Evolutionary conservation across 2,888 invertebrate species (phyloP).

Genomic region (Melieria picta): DNA sequence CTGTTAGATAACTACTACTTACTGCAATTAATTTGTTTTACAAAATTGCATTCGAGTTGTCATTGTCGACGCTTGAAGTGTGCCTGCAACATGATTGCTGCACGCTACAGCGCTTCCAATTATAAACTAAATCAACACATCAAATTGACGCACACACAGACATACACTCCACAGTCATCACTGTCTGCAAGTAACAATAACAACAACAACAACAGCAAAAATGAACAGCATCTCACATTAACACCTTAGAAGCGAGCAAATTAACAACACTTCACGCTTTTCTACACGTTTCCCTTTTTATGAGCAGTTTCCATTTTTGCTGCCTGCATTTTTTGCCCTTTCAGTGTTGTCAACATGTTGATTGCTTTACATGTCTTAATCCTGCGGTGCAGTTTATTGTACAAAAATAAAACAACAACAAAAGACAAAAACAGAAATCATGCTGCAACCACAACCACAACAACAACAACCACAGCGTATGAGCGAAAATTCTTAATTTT

Average conservation of each 20-base stretch:
- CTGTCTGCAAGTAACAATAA: background rate
- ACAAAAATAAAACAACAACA: background rate
- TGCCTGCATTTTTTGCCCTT: constrained; percentile 11
- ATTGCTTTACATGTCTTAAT: constrained; percentile 40
- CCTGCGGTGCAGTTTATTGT: constrained; percentile 15
- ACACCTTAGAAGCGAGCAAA: constrained; percentile 32
- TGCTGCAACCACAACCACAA: no score
- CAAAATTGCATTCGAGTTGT: no score
- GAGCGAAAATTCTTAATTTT: no score
- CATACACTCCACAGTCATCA: no score
- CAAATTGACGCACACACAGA: no score
- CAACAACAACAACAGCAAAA: constrained; percentile 1
- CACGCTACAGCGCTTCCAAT: no score
- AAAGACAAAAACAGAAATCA: background rate
- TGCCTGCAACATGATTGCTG: no score
- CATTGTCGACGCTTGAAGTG: no score
- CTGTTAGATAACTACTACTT: no score
- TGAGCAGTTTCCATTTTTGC: constrained; percentile 1
- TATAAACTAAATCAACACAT: no score
- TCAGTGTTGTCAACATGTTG: constrained; percentile 39
- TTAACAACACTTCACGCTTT: constrained; percentile 31
- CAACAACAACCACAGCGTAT: no score
- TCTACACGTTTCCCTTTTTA: background rate
- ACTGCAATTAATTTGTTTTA: no score
- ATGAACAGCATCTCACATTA: constrained; percentile 25